phyloP scores from a whole-genome alignment of 2,888 invertebrate species.

The Cataglyphis cursor region DNA sequence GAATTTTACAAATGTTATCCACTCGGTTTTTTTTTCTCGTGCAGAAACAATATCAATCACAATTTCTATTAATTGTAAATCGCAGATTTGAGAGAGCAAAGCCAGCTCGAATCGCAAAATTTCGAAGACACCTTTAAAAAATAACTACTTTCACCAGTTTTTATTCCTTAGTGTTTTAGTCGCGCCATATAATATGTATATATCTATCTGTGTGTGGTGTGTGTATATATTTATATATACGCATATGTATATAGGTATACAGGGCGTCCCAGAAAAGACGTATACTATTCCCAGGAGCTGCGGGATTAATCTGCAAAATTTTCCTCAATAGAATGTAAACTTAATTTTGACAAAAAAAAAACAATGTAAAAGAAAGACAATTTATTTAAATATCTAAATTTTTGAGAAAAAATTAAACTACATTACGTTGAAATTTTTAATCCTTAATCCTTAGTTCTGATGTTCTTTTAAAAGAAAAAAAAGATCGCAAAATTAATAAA shows the following conservation, averaged over 20 bases:
- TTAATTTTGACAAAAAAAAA: background rate
- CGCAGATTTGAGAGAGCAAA: constrained; percentile 26
- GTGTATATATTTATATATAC: constrained; percentile 48
- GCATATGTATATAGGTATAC: constrained; percentile 54
- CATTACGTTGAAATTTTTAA: background rate
- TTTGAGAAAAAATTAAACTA: background rate
- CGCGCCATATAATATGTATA: constrained; percentile 47
- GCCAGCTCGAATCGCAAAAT: constrained; percentile 46
- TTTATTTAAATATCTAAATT: background rate
- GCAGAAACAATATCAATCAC: background rate
- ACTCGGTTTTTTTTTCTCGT: background rate
- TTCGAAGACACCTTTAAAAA: constrained; percentile 69
- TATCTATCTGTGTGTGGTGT: constrained; percentile 20
- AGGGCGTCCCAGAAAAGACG: background rate
- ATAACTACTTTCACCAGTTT: constrained; percentile 71
- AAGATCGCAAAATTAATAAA: background rate
- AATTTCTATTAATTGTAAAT: background rate
- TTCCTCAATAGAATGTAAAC: background rate
- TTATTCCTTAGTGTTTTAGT: constrained; percentile 49
- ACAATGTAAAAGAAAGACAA: background rate
- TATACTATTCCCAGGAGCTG: constrained; percentile 6
- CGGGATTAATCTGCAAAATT: background rate
- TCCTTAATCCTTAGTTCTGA: background rate
- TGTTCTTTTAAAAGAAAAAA: background rate
- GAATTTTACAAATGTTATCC: background rate